Percentiles rank a stretch among this genome's conserved stretches.
Evolutionary conservation across 2,113 vertebrate species (phyloP).

Genomic region (Trematocara unimaculatum): DNA sequence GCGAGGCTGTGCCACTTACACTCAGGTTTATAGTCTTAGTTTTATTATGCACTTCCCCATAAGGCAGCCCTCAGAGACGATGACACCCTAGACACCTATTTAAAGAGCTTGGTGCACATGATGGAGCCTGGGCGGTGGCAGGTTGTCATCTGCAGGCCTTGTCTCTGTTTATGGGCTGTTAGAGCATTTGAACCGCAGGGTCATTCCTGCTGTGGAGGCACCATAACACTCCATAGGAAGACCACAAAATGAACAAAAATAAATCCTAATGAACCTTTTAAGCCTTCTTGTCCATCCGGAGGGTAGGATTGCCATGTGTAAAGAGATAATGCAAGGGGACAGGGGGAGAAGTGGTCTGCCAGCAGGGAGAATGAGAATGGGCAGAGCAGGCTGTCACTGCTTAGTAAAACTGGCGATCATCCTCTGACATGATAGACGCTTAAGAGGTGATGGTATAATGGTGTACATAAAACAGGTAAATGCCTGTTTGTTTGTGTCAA

Average conservation of each 20-base stretch:
- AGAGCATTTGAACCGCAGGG: slow-evolving; percentile 58
- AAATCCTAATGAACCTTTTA: slow-evolving; percentile 73
- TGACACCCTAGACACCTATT: slow-evolving; percentile 66
- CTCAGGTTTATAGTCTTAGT: slow-evolving; percentile 57
- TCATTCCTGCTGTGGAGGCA: slow-evolving; percentile 32
- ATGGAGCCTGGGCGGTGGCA: slow-evolving; percentile 33
- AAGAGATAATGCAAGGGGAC: slow-evolving; percentile 63
- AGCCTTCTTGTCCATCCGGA: slow-evolving; percentile 36
- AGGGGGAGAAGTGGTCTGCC: slow-evolving; percentile 59
- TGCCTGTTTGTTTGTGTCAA: neutral
- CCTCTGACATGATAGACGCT: slow-evolving; percentile 51
- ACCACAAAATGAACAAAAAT: slow-evolving; percentile 68
- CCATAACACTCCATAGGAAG: slow-evolving; percentile 24
- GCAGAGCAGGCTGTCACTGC: slow-evolving; percentile 39
- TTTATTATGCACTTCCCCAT: slow-evolving; percentile 61
- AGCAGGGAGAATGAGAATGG: slow-evolving; percentile 39
- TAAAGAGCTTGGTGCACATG: slow-evolving; percentile 54
- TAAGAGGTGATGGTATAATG: slow-evolving; percentile 42
- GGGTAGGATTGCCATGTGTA: slow-evolving; percentile 30
- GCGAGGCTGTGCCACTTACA: slow-evolving; percentile 52
- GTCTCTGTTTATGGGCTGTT: slow-evolving; percentile 66
- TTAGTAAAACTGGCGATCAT: slow-evolving; percentile 44
- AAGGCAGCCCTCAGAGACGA: slow-evolving; percentile 62
- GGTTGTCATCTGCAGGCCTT: slow-evolving; percentile 63
- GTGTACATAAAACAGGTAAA: neutral